Conservation (phyloP, 2,113 vertebrate genomes). For the Thinocorus orbignyianus region DNA sequence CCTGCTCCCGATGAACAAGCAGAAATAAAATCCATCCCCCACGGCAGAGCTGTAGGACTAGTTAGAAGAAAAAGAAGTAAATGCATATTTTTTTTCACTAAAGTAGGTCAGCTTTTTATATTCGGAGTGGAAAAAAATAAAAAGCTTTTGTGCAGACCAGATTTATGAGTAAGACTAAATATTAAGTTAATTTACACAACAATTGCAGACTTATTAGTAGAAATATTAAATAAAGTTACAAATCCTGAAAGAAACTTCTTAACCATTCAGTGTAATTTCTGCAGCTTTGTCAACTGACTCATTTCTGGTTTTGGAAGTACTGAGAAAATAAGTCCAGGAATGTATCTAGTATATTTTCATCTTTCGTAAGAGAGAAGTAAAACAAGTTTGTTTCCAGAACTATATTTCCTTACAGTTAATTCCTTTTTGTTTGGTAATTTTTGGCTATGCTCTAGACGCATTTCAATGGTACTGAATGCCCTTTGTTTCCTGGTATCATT, state of each 20-base stretch:
- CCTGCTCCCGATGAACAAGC: conserved; percentile 12
- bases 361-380: background rate
- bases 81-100: background rate
- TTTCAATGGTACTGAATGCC: background rate
- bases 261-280: background rate
- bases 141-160: background rate
- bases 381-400: background rate
- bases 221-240: background rate
- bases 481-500: background rate
- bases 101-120: background rate
- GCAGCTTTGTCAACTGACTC: background rate
- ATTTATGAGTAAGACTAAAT: background rate
- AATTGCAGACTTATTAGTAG: background rate
- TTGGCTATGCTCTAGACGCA: background rate
- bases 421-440: background rate
- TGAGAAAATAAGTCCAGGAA: background rate
- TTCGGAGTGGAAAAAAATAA: background rate
- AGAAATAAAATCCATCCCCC: conserved; percentile 14
- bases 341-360: background rate
- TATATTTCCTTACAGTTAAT: background rate
- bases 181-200: background rate
- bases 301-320: background rate
- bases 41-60: background rate
- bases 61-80: background rate
- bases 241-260: background rate